Evolutionary conservation across 1,140 invertebrate genomes (phyloP).

Genomic region (Hyles vespertilio): DNA sequence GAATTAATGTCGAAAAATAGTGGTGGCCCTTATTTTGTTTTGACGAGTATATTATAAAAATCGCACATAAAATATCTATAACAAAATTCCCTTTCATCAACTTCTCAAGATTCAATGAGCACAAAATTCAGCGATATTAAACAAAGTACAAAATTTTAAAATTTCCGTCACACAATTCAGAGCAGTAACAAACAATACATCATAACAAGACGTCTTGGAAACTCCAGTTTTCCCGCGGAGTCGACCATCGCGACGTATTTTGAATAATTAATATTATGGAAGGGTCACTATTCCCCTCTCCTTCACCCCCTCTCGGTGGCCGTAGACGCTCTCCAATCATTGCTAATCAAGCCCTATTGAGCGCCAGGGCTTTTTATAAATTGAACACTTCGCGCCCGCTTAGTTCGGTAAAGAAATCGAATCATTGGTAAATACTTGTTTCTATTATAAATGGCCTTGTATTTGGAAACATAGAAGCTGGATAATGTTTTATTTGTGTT

Average conservation of each 20-base stretch:
- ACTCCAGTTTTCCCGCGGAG: slow-evolving; percentile 21
- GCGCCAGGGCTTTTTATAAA: slow-evolving; percentile 19
- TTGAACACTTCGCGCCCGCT: slow-evolving; percentile 1
- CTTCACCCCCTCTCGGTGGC: not conserved
- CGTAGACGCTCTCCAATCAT: slow-evolving; percentile 27
- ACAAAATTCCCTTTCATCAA: too few species aligned
- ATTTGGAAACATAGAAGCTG: too few species aligned
- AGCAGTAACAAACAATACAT: slow-evolving; percentile 16
- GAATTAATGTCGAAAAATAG: too few species aligned
- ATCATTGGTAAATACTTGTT: too few species aligned
- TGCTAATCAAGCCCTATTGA: slow-evolving; percentile 59
- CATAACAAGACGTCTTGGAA: slow-evolving; percentile 12
- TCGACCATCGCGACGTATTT: slow-evolving; percentile 42
- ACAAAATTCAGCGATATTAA: too few species aligned
- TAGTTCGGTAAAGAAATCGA: not conserved
- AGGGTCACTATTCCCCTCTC: slow-evolving; percentile 40
- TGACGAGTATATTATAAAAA: too few species aligned
- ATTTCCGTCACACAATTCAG: not conserved
- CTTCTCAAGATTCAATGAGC: too few species aligned
- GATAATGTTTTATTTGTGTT: too few species aligned
- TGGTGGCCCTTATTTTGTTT: too few species aligned
- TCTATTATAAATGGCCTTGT: too few species aligned
- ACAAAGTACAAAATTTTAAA: not conserved
- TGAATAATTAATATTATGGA: slow-evolving; percentile 62
- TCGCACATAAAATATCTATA: too few species aligned